Base-by-base conservation (phyloP, 2,888 invertebrate genomes). In the Cremastinae sp. region DNA sequence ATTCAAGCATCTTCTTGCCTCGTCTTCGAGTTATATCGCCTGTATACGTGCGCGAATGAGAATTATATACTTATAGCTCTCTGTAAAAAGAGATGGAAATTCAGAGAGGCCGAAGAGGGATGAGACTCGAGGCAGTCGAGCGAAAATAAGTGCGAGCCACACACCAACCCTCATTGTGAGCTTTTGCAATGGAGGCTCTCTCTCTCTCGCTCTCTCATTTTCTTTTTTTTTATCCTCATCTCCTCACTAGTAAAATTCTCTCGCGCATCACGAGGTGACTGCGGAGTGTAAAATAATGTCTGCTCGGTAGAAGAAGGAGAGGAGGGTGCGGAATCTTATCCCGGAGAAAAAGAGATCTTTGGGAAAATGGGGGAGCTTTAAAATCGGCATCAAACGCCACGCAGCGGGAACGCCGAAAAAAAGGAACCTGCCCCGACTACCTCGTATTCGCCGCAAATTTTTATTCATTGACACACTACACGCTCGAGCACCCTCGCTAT, bases 401-500 rank as follows among this genome's bases (percentile, higher is more conserved):
- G 28, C 51, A 65, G 28, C 61, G 53, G 43, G 59, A 28, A 28
- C 28, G 28, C 74, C 80, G 74, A 56, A 56, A 41, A 69, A 49
- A 66, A 20, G n/a, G 68, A 55, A 45, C 82, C 80, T 83, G 83
- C 84, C 84, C 83, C n/a, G 28, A 28, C 28, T 28, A 28, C 28
- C 45, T 20, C 22, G 55, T 53, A 55, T 47, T 37, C 81, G 79
- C 82, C 84, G 82, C 84, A 87, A 88, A 88, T 88, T 89, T 88
- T 87, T 88, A 89, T 89, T 88, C 88, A 88, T 89, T 87, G 88
- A 88, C 89, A 88, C 89, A 88, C 87, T 85, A 84, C 83, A 85
- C 84, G 83, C 82, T 79, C 83, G 82, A 86, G 85, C 81, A 83
- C 84, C 83, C 86, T 84, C 56, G 56, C 22, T 47, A 58, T 61